These are phyloP conservation scores for Lates japonicus DNA, from an alignment of 2,797 vertebrate genomes.

Conservation along the genomic window DNA sequence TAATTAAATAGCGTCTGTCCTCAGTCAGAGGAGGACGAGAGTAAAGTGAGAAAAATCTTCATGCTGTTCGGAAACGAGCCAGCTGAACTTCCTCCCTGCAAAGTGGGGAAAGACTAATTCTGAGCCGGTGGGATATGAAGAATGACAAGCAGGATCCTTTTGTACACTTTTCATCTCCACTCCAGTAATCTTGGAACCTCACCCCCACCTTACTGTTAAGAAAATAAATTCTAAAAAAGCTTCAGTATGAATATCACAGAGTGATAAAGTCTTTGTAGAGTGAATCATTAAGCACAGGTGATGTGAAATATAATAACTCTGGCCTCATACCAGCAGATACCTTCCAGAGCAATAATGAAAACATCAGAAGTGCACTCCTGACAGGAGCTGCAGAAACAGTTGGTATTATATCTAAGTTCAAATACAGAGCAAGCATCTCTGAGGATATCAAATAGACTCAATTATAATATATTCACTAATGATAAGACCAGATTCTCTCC, in stretches of 20 bases:
- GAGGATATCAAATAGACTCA: neutral
- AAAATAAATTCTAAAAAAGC: neutral
- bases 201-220: neutral
- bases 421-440: conserved; percentile 11
- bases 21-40: conserved; percentile 20
- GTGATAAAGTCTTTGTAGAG: conserved; percentile 20
- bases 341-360: conserved; percentile 19
- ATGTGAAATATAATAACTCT: conserved; percentile 28
- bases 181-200: conserved; percentile 11
- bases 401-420: conserved; percentile 20
- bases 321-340: neutral
- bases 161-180: neutral
- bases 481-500: neutral
- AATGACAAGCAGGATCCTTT: conserved; percentile 18
- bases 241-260: neutral
- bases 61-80: conserved; percentile 1
- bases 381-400: conserved; percentile 14
- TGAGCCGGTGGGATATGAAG: conserved; percentile 12
- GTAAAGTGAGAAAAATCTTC: conserved; percentile 26
- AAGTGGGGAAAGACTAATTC: neutral
- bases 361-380: conserved; percentile 11
- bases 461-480: neutral
- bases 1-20: conserved; percentile 52
- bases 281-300: conserved; percentile 32
- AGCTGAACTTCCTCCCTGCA: neutral